A percentile compares a stretch with the other conserved stretches of the same genome.
These are phyloP conservation scores for Cryptoprocta ferox DNA, from an alignment of 2,797 vertebrate genomes.

Conservation along the genomic window DNA sequence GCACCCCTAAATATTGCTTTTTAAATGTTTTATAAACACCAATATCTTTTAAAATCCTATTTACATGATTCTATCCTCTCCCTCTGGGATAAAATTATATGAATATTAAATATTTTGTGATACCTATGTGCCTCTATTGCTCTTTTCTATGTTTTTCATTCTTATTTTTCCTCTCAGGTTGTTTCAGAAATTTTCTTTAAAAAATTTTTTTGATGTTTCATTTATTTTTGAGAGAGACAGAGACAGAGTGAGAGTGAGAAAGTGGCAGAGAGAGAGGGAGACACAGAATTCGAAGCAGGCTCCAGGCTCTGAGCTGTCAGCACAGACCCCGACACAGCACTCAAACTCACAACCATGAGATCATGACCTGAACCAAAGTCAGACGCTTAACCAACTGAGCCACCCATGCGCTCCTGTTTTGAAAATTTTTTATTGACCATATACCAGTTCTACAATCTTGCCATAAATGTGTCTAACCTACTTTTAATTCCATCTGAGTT, in stretches of 20 bases:
- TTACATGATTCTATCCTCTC: not conserved
- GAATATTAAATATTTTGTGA: not conserved
- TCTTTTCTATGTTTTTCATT: not conserved
- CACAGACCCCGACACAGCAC: too few species aligned
- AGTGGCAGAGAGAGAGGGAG: too few species aligned
- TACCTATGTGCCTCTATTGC: fast-evolving
- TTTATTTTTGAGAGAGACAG: too few species aligned
- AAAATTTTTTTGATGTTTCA: too few species aligned
- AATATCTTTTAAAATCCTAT: not conserved
- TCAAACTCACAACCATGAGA: too few species aligned
- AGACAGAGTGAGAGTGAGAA: too few species aligned
- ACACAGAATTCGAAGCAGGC: too few species aligned
- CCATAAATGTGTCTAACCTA: not conserved
- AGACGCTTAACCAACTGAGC: too few species aligned
- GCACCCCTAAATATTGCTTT: not conserved
- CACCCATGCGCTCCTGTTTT: not conserved
- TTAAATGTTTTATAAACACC: not conserved
- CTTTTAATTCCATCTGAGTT: not conserved
- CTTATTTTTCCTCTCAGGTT: not conserved
- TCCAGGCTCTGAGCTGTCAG: too few species aligned
- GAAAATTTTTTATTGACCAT: not conserved
- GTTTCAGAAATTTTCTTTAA: not conserved
- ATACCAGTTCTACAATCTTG: not conserved
- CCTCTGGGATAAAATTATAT: not conserved
- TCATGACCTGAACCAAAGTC: too few species aligned